Evolutionary conservation across 2,888 invertebrate species (phyloP).

Genomic region (Noctuana brunneofusca): DNA sequence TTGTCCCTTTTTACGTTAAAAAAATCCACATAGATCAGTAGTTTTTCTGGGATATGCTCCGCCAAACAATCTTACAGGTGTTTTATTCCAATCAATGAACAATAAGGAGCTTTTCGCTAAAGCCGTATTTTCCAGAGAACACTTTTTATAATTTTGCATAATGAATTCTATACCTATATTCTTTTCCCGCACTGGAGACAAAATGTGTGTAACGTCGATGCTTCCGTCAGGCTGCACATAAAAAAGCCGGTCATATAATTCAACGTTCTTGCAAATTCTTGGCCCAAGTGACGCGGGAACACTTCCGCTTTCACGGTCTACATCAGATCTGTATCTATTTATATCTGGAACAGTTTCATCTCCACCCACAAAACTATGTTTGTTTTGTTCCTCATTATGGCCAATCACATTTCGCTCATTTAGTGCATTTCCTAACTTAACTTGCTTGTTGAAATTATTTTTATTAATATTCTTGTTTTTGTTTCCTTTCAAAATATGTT

Average conservation of each 20-base stretch:
- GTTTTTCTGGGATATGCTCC: conserved; percentile 85
- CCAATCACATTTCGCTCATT: conserved; percentile 65
- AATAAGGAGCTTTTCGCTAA: conserved; percentile 55
- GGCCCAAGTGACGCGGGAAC: conserved; percentile 58
- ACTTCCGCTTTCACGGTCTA: conserved; percentile 48
- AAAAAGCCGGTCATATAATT: conserved; percentile 56
- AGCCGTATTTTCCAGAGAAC: conserved; percentile 60
- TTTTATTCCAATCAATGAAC: conserved; percentile 85
- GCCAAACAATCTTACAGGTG: conserved; percentile 86
- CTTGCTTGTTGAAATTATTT: conserved; percentile 58
- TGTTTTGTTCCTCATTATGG: conserved; percentile 54
- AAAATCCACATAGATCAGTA: conserved; percentile 82
- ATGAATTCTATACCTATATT: conserved; percentile 68
- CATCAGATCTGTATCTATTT: conserved; percentile 61
- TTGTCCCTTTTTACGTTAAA: conserved; percentile 50
- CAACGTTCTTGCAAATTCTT: conserved; percentile 65
- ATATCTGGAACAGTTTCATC: conserved; percentile 67
- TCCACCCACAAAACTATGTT: conserved; percentile 65
- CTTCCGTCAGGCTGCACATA: conserved; percentile 68
- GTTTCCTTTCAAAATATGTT: conserved; percentile 32
- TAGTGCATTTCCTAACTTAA: conserved; percentile 71
- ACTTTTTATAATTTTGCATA: conserved; percentile 67
- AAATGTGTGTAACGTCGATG: conserved; percentile 61
- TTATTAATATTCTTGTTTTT: conserved; percentile 38
- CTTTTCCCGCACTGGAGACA: conserved; percentile 61